Evolutionary conservation across 1,140 invertebrate species (phyloP).

Genomic region (Apis laboriosa): DNA sequence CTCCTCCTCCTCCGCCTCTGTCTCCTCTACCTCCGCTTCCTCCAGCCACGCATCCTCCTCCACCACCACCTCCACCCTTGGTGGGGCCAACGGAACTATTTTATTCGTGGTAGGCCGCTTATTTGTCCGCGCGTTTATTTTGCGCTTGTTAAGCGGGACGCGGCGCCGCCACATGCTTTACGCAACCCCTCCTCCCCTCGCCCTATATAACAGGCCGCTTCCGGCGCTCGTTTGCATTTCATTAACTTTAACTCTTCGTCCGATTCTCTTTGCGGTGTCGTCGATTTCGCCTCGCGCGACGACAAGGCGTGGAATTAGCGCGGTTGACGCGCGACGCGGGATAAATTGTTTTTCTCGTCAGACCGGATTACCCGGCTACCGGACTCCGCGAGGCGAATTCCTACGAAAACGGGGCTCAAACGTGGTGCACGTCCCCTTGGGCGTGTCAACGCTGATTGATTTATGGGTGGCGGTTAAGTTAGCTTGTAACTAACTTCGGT

Average conservation of each 20-base stretch:
- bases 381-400: not conserved
- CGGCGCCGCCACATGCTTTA: conserved; percentile 38
- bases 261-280: conserved; percentile 59
- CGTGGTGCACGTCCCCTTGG: not conserved
- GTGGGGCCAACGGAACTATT: conserved; percentile 58
- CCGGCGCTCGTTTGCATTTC: conserved; percentile 73
- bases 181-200: conserved; percentile 35
- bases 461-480: not conserved
- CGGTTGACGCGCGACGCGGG: not conserved
- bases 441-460: conserved; percentile 14
- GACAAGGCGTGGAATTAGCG: conserved; percentile 40
- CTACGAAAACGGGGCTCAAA: not conserved
- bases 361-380: not conserved
- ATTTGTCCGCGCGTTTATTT: conserved; percentile 69
- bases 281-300: conserved; percentile 36
- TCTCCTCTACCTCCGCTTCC: not conserved
- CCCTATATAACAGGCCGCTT: conserved; percentile 52
- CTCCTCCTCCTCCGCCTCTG: conserved; percentile 2
- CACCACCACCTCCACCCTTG: not conserved
- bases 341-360: conserved; percentile 37
- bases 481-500: not conserved
- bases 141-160: conserved; percentile 61
- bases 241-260: conserved; percentile 67
- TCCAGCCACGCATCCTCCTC: not conserved
- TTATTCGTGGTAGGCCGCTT: conserved; percentile 61